These are phyloP conservation scores for Athene noctua DNA, from an alignment of 2,113 vertebrate genomes.

Conservation along the genomic window DNA sequence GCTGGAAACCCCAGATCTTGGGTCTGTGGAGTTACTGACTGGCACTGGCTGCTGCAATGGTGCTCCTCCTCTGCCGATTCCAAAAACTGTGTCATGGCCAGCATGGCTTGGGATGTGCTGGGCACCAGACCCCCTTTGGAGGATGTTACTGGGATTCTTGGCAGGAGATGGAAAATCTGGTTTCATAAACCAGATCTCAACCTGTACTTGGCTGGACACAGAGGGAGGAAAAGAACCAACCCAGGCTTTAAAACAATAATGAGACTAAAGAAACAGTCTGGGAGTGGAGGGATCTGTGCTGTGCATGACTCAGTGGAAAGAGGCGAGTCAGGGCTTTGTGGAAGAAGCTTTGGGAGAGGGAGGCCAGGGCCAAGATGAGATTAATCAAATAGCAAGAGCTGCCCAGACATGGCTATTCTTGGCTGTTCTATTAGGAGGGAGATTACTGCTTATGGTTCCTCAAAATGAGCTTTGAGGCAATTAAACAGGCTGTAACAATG, in stretches of 20 bases:
- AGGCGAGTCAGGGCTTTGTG: background rate
- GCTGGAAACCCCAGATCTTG: background rate
- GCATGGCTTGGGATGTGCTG: background rate
- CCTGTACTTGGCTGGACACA: background rate
- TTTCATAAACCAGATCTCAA: background rate
- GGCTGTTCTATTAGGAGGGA: background rate
- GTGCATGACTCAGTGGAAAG: background rate
- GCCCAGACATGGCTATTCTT: slow-evolving; percentile 9
- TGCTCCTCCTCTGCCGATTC: background rate
- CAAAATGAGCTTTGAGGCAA: background rate
- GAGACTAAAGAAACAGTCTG: background rate
- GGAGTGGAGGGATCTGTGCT: background rate
- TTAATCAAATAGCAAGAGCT: background rate
- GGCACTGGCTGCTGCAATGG: fast-evolving
- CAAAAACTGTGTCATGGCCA: background rate
- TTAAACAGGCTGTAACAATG: background rate
- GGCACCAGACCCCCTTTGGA: background rate
- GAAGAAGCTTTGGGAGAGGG: background rate
- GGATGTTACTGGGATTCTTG: background rate
- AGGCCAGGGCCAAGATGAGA: background rate
- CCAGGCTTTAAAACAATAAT: background rate
- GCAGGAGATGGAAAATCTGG: background rate
- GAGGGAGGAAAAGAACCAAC: background rate
- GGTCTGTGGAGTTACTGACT: background rate
- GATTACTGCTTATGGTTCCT: background rate